Evolutionary conservation across 2,113 vertebrate species (phyloP).

Genomic region (Actenoides lindsayi): DNA sequence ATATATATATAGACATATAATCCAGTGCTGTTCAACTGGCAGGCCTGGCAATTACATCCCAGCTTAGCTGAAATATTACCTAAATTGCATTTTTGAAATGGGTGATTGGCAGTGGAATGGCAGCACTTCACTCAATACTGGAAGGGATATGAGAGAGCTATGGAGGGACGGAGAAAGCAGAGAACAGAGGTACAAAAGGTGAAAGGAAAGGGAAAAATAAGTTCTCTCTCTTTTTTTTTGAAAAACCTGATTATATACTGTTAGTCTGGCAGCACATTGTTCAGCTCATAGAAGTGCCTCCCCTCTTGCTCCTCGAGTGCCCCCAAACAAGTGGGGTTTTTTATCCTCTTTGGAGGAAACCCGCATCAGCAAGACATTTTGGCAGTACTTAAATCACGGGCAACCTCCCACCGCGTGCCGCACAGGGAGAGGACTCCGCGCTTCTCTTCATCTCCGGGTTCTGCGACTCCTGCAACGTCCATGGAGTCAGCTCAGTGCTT

Average conservation of each 20-base stretch:
- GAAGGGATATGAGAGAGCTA: background rate
- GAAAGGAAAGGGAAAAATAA: background rate
- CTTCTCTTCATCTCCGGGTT: background rate
- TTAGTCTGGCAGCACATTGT: background rate
- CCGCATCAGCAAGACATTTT: background rate
- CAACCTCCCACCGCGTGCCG: rapidly evolving
- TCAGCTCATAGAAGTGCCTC: background rate
- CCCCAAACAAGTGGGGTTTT: rapidly evolving
- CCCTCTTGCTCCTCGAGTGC: background rate
- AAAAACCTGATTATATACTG: background rate
- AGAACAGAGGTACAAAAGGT: background rate
- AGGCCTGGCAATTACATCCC: background rate
- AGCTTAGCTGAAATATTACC: constrained; percentile 40
- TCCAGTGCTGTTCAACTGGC: background rate
- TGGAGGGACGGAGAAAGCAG: background rate
- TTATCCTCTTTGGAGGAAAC: background rate
- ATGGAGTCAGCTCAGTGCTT: background rate
- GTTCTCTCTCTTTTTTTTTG: background rate
- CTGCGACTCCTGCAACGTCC: background rate
- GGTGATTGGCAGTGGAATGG: background rate
- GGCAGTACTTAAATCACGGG: background rate
- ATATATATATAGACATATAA: constrained; percentile 30
- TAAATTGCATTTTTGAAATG: constrained; percentile 14
- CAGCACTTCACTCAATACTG: background rate
- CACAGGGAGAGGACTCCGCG: background rate